These are phyloP conservation scores for Philereme vetulata DNA, from an alignment of 2,888 invertebrate species.

Conservation along the genomic window DNA sequence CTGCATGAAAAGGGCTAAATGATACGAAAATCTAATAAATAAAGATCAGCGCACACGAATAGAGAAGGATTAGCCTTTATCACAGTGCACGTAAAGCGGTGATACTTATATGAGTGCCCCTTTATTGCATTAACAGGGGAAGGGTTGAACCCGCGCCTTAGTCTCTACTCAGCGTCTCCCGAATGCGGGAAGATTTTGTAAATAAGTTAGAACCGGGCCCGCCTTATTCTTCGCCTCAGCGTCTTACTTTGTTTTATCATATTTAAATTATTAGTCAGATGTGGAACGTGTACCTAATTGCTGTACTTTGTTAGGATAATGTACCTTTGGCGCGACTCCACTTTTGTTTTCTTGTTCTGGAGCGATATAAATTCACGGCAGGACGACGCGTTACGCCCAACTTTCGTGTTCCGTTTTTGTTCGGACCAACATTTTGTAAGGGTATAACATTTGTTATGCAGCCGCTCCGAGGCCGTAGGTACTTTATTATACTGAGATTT, in stretches of 20 bases:
- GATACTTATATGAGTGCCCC: slow-evolving; percentile 83
- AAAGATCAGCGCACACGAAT: slow-evolving; percentile 64
- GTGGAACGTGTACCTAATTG: slow-evolving; percentile 84
- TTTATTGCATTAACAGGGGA: slow-evolving; percentile 81
- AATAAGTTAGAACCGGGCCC: slow-evolving; percentile 77
- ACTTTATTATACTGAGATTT: slow-evolving; percentile 52
- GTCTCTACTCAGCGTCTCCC: slow-evolving; percentile 53
- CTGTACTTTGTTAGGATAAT: slow-evolving; percentile 84
- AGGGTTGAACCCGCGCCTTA: slow-evolving; percentile 66
- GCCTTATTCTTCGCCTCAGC: slow-evolving; percentile 75
- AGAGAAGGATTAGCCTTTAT: slow-evolving; percentile 78
- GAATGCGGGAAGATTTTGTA: slow-evolving; percentile 75
- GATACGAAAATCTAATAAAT: slow-evolving; percentile 67
- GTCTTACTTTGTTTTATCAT: slow-evolving; percentile 83
- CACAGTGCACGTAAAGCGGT: slow-evolving; percentile 72
- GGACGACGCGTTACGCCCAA: slow-evolving; percentile 74
- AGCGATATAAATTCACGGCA: slow-evolving; percentile 79
- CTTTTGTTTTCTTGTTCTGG: slow-evolving; percentile 82
- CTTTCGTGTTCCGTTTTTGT: slow-evolving; percentile 79
- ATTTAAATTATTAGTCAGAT: slow-evolving; percentile 84
- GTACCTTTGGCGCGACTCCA: slow-evolving; percentile 82
- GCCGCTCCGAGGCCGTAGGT: slow-evolving; percentile 63
- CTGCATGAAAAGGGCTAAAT: slow-evolving; percentile 35
- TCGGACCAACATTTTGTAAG: slow-evolving; percentile 65
- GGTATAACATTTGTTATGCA: slow-evolving; percentile 74